A percentile compares a stretch with the other conserved stretches of the same genome.
Conservation (phyloP, 92 coral and sea anemone species). For the Muricea muricata region DNA sequence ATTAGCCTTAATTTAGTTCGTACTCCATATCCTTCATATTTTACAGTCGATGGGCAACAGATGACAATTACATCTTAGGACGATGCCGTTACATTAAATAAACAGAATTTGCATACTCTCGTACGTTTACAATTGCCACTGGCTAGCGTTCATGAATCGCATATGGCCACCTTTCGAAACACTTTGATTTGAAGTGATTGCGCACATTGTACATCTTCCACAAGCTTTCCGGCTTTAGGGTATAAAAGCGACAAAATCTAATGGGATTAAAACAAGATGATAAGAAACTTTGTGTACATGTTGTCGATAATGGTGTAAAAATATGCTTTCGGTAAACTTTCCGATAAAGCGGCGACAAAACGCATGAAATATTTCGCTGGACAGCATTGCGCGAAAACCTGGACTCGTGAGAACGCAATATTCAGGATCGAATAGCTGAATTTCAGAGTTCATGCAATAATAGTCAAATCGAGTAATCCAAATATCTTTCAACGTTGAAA, state of each 20-base stretch:
- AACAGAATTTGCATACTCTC: no score
- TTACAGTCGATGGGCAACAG: no score
- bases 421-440: not conserved
- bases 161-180: no score
- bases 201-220: no score
- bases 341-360: slow-evolving; percentile 3
- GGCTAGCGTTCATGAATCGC: no score
- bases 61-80: no score
- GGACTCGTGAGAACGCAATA: not conserved
- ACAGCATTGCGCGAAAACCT: not conserved
- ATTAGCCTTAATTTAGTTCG: not conserved
- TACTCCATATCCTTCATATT: not conserved
- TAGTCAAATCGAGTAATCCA: not conserved
- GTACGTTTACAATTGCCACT: no score
- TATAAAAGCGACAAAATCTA: slow-evolving; percentile 4
- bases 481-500: not conserved
- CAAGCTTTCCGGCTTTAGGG: no score
- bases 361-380: slow-evolving; percentile 17
- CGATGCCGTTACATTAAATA: no score
- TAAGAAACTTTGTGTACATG: slow-evolving; percentile 22
- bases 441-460: not conserved
- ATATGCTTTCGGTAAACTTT: slow-evolving; percentile 30
- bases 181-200: no score
- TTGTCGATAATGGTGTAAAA: slow-evolving; percentile 13
- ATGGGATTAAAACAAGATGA: slow-evolving; percentile 23